Base-by-base conservation (phyloP, 2,888 invertebrate genomes). In the Chirona hameri region DNA sequence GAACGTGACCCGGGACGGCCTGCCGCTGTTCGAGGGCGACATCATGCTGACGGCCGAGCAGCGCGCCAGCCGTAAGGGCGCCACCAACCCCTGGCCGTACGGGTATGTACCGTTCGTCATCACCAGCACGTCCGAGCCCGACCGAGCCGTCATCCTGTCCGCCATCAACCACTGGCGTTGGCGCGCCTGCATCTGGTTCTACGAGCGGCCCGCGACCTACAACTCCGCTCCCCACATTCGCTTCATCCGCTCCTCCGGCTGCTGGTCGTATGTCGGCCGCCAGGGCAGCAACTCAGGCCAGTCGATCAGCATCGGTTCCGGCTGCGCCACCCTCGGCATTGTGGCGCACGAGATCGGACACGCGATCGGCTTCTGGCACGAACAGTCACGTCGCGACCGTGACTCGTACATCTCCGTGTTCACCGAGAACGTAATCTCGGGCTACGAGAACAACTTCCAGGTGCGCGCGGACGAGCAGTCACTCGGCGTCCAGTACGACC, bases 361-460 rank as follows among this genome's bases (percentile, higher is more conserved):
- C 18, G 72, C 72, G 18, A 10, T 72, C 72, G 72, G 72, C 31
- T 72, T 72, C 72, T 72, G 27, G 29, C 72, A 72, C 72, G 72
- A 72, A 10, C 72, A 72, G 31, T 72, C 72, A 4, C 72, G 72
- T 7, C 29, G 3, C 10, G 72, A 72, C 31, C 29, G 72, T 1
- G 29, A 72, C 72, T 18, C 24, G 14, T 31, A 72, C 31, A n/a
- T 72, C 12, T n/a, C 14, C 7, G 29, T 72, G 14, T 5, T 31
- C 7, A 15, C 24, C 12, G 31, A 72, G 15, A 72, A 72, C 72
- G 18, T 72, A 1, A 9, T 15, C 18, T 15, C 27, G 29, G 18
- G 31, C 4, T 9, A 9, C 10, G 14, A 4, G 29, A 1, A 14
- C 72, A 72, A 72, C 72, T 72, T 72, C 72, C 72, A 27, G 24